Percentiles rank a stretch among this genome's conserved stretches.
Evolutionary conservation across 2,797 vertebrate species (phyloP).

Genomic region (Pangasius mekongensis): DNA sequence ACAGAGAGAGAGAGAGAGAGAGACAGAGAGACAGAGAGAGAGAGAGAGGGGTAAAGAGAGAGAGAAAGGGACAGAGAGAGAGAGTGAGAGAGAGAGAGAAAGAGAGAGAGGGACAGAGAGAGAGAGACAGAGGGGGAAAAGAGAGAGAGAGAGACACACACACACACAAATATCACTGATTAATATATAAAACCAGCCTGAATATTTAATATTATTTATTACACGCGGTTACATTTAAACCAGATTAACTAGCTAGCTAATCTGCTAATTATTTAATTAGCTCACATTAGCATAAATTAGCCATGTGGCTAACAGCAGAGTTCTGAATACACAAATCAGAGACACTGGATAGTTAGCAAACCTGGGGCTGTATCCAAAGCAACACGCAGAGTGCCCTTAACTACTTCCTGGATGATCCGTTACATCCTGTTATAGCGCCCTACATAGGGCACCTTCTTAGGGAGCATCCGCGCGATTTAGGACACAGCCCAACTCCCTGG

Average conservation of each 20-base stretch:
- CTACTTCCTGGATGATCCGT: background rate
- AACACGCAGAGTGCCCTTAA: background rate
- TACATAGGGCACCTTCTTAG: background rate
- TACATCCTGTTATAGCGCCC: background rate
- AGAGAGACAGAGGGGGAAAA: too few relatives aligned
- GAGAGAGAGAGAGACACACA: background rate
- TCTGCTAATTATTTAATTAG: background rate
- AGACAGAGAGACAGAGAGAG: too few relatives aligned
- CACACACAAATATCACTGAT: background rate
- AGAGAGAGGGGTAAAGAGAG: too few relatives aligned
- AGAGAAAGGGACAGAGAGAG: too few relatives aligned
- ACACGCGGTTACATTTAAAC: background rate
- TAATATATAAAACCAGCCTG: background rate
- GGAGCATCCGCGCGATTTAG: too few relatives aligned
- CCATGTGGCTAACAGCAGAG: background rate
- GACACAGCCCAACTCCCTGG: background rate
- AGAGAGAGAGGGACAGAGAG: too few relatives aligned
- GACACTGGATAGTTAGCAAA: background rate
- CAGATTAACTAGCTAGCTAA: background rate
- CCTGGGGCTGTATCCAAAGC: background rate
- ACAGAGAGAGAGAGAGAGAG: too few relatives aligned
- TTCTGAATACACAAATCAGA: background rate
- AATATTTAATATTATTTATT: background rate
- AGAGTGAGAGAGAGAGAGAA: too few relatives aligned
- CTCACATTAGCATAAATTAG: background rate